Percentiles rank a stretch among this genome's conserved stretches.
phyloP scores from a whole-genome alignment of 2,113 vertebrate genomes.

The Pseudopipra pipra region DNA sequence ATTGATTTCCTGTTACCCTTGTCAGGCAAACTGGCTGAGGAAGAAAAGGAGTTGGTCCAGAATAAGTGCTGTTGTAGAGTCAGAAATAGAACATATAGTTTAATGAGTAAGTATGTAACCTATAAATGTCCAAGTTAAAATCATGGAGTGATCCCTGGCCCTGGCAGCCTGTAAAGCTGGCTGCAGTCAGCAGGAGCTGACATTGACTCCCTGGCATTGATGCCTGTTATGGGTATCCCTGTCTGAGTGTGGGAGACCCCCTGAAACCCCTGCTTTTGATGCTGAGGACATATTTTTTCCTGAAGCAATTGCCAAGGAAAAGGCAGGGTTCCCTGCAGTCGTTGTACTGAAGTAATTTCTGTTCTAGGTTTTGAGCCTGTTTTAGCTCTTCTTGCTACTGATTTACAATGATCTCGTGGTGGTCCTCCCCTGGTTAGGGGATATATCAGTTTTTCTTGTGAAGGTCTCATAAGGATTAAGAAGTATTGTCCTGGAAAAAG shows the following conservation, averaged over 20 bases:
- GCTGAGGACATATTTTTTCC: not conserved
- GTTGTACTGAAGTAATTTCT: not conserved
- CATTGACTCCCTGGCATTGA: not conserved
- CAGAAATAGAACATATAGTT: not conserved
- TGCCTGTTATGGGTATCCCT: not conserved
- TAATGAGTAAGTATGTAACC: fast-evolving
- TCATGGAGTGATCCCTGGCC: not conserved
- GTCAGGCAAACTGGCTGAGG: not conserved
- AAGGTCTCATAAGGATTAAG: not conserved
- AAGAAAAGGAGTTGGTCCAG: not conserved
- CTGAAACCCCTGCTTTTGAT: not conserved
- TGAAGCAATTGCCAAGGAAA: not conserved
- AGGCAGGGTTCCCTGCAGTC: not conserved
- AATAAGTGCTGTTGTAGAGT: not conserved
- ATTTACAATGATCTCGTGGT: fast-evolving
- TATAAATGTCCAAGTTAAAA: not conserved
- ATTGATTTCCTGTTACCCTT: not conserved
- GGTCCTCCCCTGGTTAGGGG: not conserved
- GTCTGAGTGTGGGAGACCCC: fast-evolving
- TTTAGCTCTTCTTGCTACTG: not conserved
- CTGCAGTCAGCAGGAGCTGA: not conserved
- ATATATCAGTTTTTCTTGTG: not conserved
- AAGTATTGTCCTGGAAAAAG: not conserved
- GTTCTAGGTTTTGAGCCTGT: not conserved
- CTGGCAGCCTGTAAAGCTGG: not conserved